These are phyloP conservation scores for Procavia capensis DNA, from an alignment of 2,113 vertebrate genomes.

Conservation along the genomic window DNA sequence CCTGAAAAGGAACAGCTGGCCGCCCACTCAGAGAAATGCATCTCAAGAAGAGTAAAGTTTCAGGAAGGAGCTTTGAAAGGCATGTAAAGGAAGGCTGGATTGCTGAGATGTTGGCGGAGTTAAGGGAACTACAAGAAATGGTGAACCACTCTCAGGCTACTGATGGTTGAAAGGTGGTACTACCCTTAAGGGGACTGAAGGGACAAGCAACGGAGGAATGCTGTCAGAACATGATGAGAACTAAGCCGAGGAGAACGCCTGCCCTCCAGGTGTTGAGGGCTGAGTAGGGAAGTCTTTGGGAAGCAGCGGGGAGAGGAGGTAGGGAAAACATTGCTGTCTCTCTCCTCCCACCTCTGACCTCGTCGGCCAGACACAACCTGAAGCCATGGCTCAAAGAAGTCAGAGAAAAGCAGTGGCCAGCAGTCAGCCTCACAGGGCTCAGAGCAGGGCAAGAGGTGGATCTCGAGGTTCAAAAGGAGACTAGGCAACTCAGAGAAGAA, in stretches of 20 bases:
- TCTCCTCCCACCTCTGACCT: background rate
- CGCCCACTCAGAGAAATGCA: background rate
- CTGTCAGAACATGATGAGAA: background rate
- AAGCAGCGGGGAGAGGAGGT: background rate
- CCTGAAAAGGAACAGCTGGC: constrained; percentile 35
- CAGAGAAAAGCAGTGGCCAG: background rate
- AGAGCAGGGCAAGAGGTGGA: no score
- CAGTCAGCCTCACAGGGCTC: background rate
- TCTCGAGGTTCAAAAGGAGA: background rate
- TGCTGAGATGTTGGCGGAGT: background rate
- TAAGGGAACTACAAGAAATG: background rate
- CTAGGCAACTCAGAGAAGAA: background rate
- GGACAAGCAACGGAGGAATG: background rate
- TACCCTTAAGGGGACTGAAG: background rate
- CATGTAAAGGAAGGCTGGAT: background rate
- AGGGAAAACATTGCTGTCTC: background rate
- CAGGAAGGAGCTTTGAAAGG: background rate
- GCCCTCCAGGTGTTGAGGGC: no score
- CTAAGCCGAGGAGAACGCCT: background rate
- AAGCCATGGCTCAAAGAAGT: background rate
- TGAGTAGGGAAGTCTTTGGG: no score
- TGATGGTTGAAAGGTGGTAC: background rate
- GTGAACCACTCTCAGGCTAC: background rate
- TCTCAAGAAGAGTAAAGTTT: background rate
- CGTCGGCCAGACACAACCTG: background rate